Conservation (phyloP, 2,113 vertebrate genomes). For the Mesoclemmys tuberculata region DNA sequence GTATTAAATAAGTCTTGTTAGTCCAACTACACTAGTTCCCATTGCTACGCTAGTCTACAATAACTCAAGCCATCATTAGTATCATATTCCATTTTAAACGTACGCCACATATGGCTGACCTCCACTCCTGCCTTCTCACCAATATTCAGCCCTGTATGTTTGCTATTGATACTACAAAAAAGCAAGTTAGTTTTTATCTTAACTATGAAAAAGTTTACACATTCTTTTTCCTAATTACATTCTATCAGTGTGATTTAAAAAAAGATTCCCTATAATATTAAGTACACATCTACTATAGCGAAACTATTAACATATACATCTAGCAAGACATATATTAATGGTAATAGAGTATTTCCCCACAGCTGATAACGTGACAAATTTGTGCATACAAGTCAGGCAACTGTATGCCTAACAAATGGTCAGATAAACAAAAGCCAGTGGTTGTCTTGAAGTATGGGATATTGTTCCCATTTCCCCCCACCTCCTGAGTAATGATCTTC, state of each 20-base stretch:
- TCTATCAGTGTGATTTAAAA: background rate
- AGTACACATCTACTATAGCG: background rate
- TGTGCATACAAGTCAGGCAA: background rate
- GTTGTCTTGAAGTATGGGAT: background rate
- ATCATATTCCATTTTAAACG: background rate
- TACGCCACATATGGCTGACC: accelerated
- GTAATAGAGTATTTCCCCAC: background rate
- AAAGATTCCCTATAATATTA: background rate
- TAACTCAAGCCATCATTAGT: background rate
- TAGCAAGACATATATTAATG: too few species aligned
- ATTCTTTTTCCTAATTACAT: background rate
- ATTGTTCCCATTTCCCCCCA: background rate
- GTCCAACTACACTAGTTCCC: background rate
- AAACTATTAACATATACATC: background rate
- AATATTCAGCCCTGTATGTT: background rate
- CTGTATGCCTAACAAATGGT: background rate
- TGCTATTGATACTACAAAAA: background rate
- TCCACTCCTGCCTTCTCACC: background rate
- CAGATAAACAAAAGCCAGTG: background rate
- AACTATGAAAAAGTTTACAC: background rate
- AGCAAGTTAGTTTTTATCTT: background rate
- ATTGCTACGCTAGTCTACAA: background rate
- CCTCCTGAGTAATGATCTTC: background rate
- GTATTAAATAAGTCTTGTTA: background rate
- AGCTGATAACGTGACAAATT: background rate